phyloP scores from a whole-genome alignment of 2,888 invertebrate species.

The Ormyrus thymus region DNA sequence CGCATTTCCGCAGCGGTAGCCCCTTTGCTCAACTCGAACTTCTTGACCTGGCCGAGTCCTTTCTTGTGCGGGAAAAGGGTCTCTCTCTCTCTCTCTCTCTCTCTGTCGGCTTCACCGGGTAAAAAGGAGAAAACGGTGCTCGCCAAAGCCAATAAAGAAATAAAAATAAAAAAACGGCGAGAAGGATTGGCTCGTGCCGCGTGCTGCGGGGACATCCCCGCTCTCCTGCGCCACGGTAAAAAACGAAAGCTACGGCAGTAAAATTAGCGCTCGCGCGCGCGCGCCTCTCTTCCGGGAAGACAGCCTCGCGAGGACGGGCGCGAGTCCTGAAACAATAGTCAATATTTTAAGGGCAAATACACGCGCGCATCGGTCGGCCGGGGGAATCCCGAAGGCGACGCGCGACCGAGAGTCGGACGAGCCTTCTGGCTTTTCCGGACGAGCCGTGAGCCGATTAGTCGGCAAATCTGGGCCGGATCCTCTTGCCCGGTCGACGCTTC shows the following conservation, averaged over 20 bases:
- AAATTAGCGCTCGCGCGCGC: too few species aligned
- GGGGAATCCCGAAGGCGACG: neutral
- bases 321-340: constrained; percentile 63
- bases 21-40: too few species aligned
- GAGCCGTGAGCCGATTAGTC: constrained; percentile 44
- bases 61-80: too few species aligned
- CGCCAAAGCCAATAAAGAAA: constrained; percentile 41
- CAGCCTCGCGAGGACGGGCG: neutral
- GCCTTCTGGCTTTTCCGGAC: constrained; percentile 11
- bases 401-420: neutral
- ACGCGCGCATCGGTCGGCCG: neutral
- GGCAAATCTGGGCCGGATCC: constrained; percentile 36
- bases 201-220: neutral
- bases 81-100: neutral
- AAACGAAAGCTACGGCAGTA: neutral
- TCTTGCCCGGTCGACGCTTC: neutral
- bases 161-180: constrained; percentile 29
- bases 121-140: constrained; percentile 50
- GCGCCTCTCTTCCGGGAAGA: too few species aligned
- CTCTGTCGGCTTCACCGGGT: neutral
- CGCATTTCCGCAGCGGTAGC: too few species aligned
- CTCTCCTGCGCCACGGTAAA: neutral
- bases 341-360: constrained; percentile 66
- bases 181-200: constrained; percentile 49
- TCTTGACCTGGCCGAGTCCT: too few species aligned